A percentile compares a stretch with the other conserved stretches of the same genome.
phyloP scores from a whole-genome alignment of 2,888 invertebrate species.

The Ctena decussata region DNA sequence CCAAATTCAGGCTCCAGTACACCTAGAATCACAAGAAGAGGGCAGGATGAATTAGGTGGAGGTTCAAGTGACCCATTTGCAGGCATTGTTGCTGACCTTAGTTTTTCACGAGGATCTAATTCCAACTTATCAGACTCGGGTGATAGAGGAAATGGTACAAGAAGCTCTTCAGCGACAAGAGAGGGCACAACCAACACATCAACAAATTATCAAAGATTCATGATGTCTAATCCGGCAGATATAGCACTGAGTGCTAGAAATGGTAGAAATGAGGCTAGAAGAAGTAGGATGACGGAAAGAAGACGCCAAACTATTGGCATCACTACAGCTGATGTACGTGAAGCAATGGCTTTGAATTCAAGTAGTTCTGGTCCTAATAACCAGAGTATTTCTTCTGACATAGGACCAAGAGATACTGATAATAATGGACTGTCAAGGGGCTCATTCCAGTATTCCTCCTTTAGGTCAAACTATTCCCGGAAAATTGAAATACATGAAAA shows the following conservation, averaged over 20 bases:
- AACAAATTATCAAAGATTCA: conserved; percentile 31
- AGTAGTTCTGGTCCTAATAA: background rate
- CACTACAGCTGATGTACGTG: background rate
- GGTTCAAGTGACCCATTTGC: background rate
- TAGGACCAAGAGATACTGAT: background rate
- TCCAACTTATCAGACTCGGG: background rate
- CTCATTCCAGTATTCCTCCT: background rate
- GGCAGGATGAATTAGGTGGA: background rate
- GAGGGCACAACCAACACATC: conserved; percentile 9
- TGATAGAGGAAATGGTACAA: background rate
- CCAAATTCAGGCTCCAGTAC: conserved; percentile 45
- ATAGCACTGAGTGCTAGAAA: background rate
- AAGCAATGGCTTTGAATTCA: background rate
- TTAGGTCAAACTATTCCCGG: background rate
- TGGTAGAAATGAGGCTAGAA: background rate
- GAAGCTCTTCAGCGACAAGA: conserved; percentile 10
- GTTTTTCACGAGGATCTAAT: background rate
- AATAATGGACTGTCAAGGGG: background rate
- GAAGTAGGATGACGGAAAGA: background rate
- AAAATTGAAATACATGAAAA: conserved; percentile 46
- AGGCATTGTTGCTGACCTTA: background rate
- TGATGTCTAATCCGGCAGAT: conserved; percentile 20
- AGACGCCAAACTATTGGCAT: background rate
- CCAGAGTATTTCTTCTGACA: background rate
- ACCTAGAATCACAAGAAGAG: conserved; percentile 11